phyloP scores from a whole-genome alignment of 2,113 vertebrate species.

The Channa argus region DNA sequence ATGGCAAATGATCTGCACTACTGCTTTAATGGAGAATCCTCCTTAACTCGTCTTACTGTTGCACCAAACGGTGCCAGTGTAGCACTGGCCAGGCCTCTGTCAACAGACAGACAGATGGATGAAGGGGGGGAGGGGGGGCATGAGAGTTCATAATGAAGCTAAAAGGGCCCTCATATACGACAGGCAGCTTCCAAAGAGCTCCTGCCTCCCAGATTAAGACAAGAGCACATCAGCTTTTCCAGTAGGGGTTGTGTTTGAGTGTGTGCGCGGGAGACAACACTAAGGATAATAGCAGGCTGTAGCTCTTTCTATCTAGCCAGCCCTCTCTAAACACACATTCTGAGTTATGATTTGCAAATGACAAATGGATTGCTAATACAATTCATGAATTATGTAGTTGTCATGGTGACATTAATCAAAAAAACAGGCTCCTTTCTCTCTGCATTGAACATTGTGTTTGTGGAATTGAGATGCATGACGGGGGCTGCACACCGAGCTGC shows the following conservation, averaged over 20 bases:
- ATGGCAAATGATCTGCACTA: constrained; percentile 50
- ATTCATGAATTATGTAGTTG: constrained; percentile 86
- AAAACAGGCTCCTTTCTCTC: constrained; percentile 64
- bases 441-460: constrained; percentile 79
- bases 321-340: constrained; percentile 63
- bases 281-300: constrained; percentile 50
- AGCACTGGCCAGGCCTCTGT: constrained; percentile 45
- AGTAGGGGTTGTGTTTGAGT: neutral
- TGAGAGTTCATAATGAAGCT: constrained; percentile 63
- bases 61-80: constrained; percentile 74
- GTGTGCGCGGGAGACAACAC: constrained; percentile 35
- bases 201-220: constrained; percentile 50
- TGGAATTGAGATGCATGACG: constrained; percentile 81
- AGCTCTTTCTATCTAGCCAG: constrained; percentile 42
- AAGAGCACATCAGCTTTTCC: constrained; percentile 57
- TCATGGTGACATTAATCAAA: constrained; percentile 85
- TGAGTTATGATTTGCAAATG: constrained; percentile 82
- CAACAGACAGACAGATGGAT: constrained; percentile 46
- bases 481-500: constrained; percentile 62
- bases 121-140: constrained; percentile 32
- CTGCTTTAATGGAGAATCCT: constrained; percentile 56
- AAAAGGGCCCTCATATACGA: constrained; percentile 51
- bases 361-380: constrained; percentile 84
- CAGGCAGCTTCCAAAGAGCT: constrained; percentile 44
- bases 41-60: constrained; percentile 44